Base-by-base conservation (phyloP, 2,797 vertebrate species). In the Spinus olivaceus region DNA sequence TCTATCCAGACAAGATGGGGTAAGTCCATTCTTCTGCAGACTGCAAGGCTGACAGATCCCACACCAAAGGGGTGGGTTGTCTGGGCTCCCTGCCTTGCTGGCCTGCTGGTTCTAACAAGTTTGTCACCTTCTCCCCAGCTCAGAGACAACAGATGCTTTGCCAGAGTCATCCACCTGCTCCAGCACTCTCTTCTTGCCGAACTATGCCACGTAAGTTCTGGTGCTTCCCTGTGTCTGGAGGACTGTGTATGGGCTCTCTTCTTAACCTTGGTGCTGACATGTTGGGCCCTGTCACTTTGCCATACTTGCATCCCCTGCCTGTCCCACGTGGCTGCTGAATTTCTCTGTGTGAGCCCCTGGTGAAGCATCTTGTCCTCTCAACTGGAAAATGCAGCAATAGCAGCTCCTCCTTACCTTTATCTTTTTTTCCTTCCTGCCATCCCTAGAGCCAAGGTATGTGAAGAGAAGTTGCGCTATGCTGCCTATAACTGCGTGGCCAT, bases 401-500 rank as follows among this genome's bases (percentile, higher is more conserved):
- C 59, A 95, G 78, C 61, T 81, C 7, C 24, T 73, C 13, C 30
- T 88, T 73, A n/a, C 50, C 23, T 77, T n/a, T 37, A 4, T 35
- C 41, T 37, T 21, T 15, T 5, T 9, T 23, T 18, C 22, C 15
- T 27, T 76, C 18, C 54, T 77, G 41, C 63, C 32, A 44, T 67
- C 87, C 74, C 10, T 76, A 99, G 99, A 89, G 99, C 99, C 82
- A 99, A 99, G 70, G 98, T 99, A 2, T 99, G 99, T 24, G 99
- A 99, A 95, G 99, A 99, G 97, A 99, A 99, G 96, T 97, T 99
- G 80, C 99, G 99, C 51, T 99, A 99, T 10, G 99, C 99, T 1
- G 99, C 99, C 4, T 99, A 99, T 96, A 99, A 99, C 98, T 99
- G 99, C 12, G 99, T 99, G 94, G 99, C 99, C 91, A 99, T 99